phyloP scores from a whole-genome alignment of 2,113 vertebrate species.

The Tachuris rubrigastra region DNA sequence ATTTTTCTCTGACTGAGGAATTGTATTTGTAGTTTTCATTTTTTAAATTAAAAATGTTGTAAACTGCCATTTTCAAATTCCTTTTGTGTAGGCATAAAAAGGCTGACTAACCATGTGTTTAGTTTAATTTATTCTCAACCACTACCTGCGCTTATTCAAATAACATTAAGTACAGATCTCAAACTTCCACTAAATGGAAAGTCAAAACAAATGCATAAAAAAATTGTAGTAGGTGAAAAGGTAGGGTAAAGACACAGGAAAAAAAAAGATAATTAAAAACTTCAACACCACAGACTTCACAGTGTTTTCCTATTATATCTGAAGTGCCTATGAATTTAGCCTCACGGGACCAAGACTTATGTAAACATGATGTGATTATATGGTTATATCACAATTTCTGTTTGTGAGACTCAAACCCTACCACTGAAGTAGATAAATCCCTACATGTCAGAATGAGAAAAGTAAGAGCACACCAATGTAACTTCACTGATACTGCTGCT shows the following conservation, averaged over 20 bases:
- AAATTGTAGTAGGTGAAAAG: not conserved
- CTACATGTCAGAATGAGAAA: not conserved
- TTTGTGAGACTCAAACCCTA: not conserved
- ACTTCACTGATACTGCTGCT: not conserved
- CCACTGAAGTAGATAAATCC: not conserved
- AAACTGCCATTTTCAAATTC: not conserved
- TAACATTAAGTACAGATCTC: not conserved
- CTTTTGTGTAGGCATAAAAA: not conserved
- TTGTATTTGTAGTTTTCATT: not conserved
- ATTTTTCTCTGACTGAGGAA: not conserved
- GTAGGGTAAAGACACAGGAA: not conserved
- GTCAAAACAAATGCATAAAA: not conserved
- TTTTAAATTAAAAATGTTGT: not conserved
- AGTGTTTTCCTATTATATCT: not conserved
- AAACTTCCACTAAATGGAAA: not conserved
- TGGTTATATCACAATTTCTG: not conserved
- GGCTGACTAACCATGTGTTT: not conserved
- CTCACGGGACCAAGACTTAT: not conserved
- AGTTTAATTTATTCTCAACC: not conserved
- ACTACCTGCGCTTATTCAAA: not conserved
- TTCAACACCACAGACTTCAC: too few species aligned
- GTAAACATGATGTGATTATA: not conserved
- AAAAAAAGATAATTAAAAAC: not conserved
- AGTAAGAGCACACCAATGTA: not conserved
- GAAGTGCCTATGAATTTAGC: not conserved